Percentiles rank a stretch among this genome's conserved stretches.
Evolutionary conservation across 2,888 invertebrate genomes (phyloP).

Genomic region (Netelia virgata): DNA sequence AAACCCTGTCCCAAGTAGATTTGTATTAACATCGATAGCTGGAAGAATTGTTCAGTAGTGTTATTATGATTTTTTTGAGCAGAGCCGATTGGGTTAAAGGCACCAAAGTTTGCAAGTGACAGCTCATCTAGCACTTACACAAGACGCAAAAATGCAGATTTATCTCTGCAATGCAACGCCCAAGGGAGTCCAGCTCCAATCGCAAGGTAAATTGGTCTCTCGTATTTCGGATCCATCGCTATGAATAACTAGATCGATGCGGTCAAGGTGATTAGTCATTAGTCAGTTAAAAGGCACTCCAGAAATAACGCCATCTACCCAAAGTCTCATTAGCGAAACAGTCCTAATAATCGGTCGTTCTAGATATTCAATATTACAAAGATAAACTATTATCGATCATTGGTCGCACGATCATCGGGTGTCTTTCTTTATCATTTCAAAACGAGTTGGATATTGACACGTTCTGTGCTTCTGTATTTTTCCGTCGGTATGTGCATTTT

Average conservation of each 20-base stretch:
- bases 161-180: slow-evolving; percentile 89
- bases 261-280: too few relatives aligned
- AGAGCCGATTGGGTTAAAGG: slow-evolving; percentile 87
- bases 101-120: slow-evolving; percentile 87
- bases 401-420: too few relatives aligned
- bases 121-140: slow-evolving; percentile 82
- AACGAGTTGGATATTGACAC: too few relatives aligned
- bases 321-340: too few relatives aligned
- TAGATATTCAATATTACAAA: too few relatives aligned
- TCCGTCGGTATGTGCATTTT: too few relatives aligned
- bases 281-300: too few relatives aligned
- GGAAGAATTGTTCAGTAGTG: slow-evolving; percentile 23
- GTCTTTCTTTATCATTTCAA: too few relatives aligned
- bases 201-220: slow-evolving; percentile 87
- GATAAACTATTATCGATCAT: too few relatives aligned
- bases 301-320: too few relatives aligned
- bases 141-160: slow-evolving; percentile 78
- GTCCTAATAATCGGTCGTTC: too few relatives aligned
- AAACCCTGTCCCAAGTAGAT: slow-evolving; percentile 60
- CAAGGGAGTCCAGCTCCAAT: slow-evolving; percentile 90
- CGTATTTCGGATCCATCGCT: neutral
- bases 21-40: neutral
- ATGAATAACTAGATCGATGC: neutral
- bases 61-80: slow-evolving; percentile 51
- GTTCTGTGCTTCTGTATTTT: too few relatives aligned